phyloP scores from a whole-genome alignment of 2,797 vertebrate species.

The Onychomys torridus region DNA sequence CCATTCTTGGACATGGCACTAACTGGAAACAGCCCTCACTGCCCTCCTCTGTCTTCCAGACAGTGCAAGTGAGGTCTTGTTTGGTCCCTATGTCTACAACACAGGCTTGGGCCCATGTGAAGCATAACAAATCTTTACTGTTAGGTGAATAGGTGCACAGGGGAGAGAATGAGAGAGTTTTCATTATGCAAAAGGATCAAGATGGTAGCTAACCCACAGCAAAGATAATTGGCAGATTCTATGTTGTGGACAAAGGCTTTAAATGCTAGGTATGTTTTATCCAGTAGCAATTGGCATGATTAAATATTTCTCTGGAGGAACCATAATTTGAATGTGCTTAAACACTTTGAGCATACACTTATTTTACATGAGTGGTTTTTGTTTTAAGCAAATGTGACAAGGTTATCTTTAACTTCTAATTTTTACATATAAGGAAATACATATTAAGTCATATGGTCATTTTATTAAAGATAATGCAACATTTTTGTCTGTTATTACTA shows the following conservation, averaged over 20 bases:
- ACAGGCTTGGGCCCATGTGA: too few relatives aligned
- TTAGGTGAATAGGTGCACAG: accelerated
- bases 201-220: neutral
- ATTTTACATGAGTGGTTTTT: neutral
- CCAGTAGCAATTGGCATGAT: neutral
- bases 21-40: accelerated
- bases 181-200: neutral
- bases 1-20: accelerated
- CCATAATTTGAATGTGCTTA: neutral
- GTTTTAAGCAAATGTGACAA: neutral
- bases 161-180: accelerated
- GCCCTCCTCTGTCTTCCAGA: too few relatives aligned
- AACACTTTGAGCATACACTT: neutral
- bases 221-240: neutral
- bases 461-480: neutral
- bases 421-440: neutral
- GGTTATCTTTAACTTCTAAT: neutral
- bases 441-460: neutral
- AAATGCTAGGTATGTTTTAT: neutral
- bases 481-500: neutral
- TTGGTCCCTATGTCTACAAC: accelerated
- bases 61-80: accelerated
- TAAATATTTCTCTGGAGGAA: neutral
- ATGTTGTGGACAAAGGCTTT: neutral
- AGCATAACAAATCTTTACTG: neutral